Conservation (phyloP, 2,888 invertebrate genomes). For the Eupithecia tripunctaria region DNA sequence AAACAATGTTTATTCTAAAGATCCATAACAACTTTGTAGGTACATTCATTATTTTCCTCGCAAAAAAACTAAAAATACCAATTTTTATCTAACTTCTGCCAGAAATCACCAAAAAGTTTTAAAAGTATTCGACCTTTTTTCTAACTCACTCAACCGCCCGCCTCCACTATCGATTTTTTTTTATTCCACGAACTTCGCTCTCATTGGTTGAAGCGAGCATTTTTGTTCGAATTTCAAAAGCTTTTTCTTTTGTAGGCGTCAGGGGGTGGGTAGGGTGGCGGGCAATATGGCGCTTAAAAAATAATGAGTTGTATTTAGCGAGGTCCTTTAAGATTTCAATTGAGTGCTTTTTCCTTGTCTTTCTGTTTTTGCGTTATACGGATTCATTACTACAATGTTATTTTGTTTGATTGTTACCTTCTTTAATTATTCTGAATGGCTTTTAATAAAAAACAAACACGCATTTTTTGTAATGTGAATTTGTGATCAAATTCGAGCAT, state of each 20-base stretch:
- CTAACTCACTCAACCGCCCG: conserved; percentile 47
- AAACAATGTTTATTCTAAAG: not conserved
- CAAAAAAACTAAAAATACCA: not conserved
- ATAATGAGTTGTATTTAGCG: conserved; percentile 52
- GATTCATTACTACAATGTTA: conserved; percentile 9
- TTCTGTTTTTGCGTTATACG: conserved; percentile 7
- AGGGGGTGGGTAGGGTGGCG: conserved; percentile 55
- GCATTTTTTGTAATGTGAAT: not conserved
- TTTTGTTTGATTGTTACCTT: conserved; percentile 11
- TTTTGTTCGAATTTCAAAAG: conserved; percentile 80
- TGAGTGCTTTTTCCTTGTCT: conserved; percentile 31
- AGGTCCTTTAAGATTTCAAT: conserved; percentile 34
- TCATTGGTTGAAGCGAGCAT: conserved; percentile 71
- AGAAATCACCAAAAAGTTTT: conserved; percentile 40
- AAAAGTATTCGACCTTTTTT: conserved; percentile 48
- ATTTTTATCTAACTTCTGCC: not conserved
- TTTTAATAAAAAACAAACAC: not conserved
- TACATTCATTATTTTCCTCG: not conserved
- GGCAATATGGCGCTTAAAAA: conserved; percentile 71
- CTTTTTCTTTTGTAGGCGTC: conserved; percentile 80
- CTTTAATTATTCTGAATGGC: not conserved
- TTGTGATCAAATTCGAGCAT: not conserved
- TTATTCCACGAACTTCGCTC: conserved; percentile 60
- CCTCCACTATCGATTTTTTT: conserved; percentile 72
- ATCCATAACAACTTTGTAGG: not conserved